Percentiles rank a stretch among this genome's conserved stretches.
Evolutionary conservation across 2,113 vertebrate genomes (phyloP).

Genomic region (Pan paniscus): DNA sequence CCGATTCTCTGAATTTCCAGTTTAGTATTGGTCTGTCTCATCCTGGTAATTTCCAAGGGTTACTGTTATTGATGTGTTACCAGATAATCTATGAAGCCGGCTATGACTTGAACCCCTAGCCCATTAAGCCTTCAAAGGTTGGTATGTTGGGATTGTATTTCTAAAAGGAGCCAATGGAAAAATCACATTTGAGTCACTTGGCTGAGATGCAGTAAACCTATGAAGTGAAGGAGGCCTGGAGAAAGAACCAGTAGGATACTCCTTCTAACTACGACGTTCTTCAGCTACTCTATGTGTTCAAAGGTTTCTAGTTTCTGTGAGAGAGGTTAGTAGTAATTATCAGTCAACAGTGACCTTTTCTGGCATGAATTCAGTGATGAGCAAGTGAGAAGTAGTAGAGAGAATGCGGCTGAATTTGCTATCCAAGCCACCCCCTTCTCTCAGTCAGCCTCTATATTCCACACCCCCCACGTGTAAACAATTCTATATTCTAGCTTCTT

Average conservation of each 20-base stretch:
- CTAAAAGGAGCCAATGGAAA: neutral
- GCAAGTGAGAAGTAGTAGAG: neutral
- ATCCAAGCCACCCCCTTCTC: neutral
- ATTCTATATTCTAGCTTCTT: neutral
- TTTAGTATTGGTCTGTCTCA: neutral
- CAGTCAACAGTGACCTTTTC: conserved; percentile 46
- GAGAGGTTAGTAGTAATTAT: conserved; percentile 41
- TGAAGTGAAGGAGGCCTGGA: neutral
- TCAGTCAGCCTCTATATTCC: fast-evolving
- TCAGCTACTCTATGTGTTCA: conserved; percentile 2
- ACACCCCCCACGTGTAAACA: neutral
- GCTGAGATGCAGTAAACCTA: neutral
- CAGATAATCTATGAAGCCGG: neutral
- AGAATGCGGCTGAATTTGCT: neutral
- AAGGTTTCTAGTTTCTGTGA: conserved; percentile 44
- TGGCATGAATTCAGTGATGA: neutral
- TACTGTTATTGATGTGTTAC: neutral
- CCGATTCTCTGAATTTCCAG: neutral
- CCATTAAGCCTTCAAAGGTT: neutral
- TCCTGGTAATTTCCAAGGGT: neutral
- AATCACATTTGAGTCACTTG: neutral
- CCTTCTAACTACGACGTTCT: neutral
- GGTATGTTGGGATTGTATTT: neutral
- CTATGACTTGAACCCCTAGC: neutral
- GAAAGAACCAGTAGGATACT: neutral